phyloP scores from a whole-genome alignment of 2,888 invertebrate species.

The Actias luna region DNA sequence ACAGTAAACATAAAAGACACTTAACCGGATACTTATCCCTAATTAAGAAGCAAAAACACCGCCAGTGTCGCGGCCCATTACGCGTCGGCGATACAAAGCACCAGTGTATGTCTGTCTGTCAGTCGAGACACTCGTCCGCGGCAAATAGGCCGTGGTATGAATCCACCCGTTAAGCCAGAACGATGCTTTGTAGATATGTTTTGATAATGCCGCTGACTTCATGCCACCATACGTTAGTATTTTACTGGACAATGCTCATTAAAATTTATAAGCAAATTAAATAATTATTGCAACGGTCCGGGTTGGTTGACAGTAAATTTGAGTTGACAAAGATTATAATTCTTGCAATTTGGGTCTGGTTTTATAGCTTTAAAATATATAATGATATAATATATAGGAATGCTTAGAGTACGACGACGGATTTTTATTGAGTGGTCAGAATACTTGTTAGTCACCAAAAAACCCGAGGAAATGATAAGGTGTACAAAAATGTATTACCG shows the following conservation, averaged over 20 bases:
- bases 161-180: slow-evolving; percentile 65
- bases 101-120: slow-evolving; percentile 39
- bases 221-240: slow-evolving; percentile 1
- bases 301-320: background rate
- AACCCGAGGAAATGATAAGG: too few species aligned
- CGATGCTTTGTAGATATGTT: slow-evolving; percentile 52
- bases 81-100: slow-evolving; percentile 50
- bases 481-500: too few species aligned
- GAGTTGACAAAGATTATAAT: too few species aligned
- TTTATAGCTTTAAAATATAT: too few species aligned
- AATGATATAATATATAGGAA: too few species aligned
- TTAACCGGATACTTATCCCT: slow-evolving; percentile 72
- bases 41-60: slow-evolving; percentile 72
- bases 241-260: background rate
- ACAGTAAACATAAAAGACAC: slow-evolving; percentile 24
- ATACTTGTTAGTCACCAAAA: too few species aligned
- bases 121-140: slow-evolving; percentile 35
- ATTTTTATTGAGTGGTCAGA: too few species aligned
- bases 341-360: too few species aligned
- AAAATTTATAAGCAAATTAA: too few species aligned
- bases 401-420: too few species aligned
- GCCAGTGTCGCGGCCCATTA: slow-evolving; percentile 66
- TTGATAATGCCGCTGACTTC: slow-evolving; percentile 28
- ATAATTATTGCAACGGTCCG: too few species aligned
- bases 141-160: slow-evolving; percentile 60